Percentiles rank a stretch among this genome's conserved stretches.
Conservation (phyloP, 2,113 vertebrate genomes). For the Hydropotes inermis region DNA sequence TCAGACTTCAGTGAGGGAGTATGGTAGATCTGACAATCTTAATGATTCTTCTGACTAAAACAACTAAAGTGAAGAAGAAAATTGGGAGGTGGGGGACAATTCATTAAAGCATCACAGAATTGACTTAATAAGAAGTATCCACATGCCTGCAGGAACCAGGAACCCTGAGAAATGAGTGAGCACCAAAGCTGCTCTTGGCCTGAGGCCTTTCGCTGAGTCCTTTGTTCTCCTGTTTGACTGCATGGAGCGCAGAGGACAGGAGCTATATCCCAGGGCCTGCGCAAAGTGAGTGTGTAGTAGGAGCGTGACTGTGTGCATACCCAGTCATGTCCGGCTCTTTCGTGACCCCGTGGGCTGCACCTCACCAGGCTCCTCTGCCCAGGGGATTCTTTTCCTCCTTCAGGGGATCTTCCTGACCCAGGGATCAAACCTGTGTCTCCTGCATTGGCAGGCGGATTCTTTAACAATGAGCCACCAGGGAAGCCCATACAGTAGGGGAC, state of each 20-base stretch:
- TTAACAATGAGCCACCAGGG: neutral
- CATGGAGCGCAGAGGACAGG: neutral
- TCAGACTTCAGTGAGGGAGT: neutral
- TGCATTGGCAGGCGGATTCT: neutral
- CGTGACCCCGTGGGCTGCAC: neutral
- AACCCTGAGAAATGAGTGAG: neutral
- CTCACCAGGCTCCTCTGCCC: neutral
- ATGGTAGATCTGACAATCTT: neutral
- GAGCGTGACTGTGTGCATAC: neutral
- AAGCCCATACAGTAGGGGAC: neutral
- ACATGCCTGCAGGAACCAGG: neutral
- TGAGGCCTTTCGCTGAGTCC: neutral
- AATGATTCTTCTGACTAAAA: neutral
- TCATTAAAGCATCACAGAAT: neutral
- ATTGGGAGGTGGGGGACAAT: neutral
- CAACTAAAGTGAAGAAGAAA: neutral
- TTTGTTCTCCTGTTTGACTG: neutral
- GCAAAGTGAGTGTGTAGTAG: neutral
- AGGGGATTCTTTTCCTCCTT: neutral
- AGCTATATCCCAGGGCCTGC: neutral
- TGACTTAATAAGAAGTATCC: neutral
- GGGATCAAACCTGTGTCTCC: neutral
- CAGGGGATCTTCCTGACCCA: neutral
- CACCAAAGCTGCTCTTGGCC: neutral
- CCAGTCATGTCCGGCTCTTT: accelerated